phyloP scores from a whole-genome alignment of 1,140 invertebrate species.

The Cyclargus thomasi region DNA sequence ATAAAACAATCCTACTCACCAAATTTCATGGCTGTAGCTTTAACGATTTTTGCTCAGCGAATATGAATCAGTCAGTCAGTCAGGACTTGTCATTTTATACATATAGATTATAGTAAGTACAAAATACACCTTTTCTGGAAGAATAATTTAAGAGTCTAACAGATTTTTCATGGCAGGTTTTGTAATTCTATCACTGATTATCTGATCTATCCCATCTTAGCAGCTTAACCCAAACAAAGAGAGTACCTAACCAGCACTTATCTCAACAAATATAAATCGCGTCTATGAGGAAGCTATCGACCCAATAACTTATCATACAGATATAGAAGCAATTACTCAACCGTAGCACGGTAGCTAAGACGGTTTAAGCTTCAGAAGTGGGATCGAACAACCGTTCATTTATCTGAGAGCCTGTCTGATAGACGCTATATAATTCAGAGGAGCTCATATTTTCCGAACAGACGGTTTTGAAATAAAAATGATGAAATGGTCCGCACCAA shows the following conservation, averaged over 20 bases:
- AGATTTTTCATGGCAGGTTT: no score
- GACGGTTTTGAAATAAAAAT: slow-evolving; percentile 25
- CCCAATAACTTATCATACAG: slow-evolving; percentile 14
- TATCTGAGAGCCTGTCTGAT: slow-evolving; percentile 35
- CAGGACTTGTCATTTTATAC: no score
- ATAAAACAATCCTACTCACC: no score
- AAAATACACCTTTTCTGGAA: no score
- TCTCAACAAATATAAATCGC: background rate
- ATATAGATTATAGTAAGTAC: no score
- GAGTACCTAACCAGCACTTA: background rate
- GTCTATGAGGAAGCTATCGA: slow-evolving; percentile 8
- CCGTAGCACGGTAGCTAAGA: slow-evolving; percentile 29
- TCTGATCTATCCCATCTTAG: no score
- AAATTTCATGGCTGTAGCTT: no score
- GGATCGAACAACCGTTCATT: slow-evolving; percentile 32
- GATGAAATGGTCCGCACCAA: slow-evolving; percentile 18
- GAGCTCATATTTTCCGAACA: slow-evolving; percentile 27
- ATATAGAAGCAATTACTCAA: slow-evolving; percentile 40
- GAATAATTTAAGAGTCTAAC: no score
- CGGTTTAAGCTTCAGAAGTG: slow-evolving; percentile 33
- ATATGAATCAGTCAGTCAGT: no score
- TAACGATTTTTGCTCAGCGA: no score
- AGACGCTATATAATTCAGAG: slow-evolving; percentile 30
- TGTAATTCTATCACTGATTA: no score
- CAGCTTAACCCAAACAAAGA: no score